These are phyloP conservation scores for Chaetodon trifasciatus DNA, from an alignment of 2,797 vertebrate species.

Conservation along the genomic window DNA sequence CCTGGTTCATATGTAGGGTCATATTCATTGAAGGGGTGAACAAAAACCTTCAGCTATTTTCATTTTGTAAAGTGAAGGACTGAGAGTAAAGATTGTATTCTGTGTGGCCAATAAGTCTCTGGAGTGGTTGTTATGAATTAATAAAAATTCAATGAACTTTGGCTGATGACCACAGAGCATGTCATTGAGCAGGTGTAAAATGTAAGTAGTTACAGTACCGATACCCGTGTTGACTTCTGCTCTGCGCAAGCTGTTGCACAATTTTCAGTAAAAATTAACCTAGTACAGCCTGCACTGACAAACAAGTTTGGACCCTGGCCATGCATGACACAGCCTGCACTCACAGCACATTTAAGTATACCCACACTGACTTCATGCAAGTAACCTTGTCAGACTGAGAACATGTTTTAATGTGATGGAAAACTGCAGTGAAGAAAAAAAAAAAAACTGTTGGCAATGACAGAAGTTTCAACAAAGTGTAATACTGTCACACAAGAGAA, in stretches of 20 bases:
- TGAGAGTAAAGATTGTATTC: background rate
- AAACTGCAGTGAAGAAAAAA: background rate
- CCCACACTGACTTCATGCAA: background rate
- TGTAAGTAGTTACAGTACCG: background rate
- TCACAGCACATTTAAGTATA: background rate
- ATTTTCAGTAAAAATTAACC: conserved; percentile 62
- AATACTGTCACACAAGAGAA: background rate
- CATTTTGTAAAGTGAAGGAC: background rate
- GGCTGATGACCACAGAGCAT: background rate
- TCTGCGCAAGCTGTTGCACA: conserved; percentile 53
- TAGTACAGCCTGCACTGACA: conserved; percentile 26
- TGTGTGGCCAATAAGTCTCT: background rate
- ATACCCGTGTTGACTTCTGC: conserved; percentile 14
- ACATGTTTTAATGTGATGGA: background rate
- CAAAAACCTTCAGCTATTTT: background rate
- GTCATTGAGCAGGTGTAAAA: background rate
- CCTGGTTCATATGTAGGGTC: conserved; percentile 2
- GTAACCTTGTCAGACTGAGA: background rate
- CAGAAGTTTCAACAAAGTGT: background rate
- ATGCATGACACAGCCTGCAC: conserved; percentile 5
- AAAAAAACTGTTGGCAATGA: background rate
- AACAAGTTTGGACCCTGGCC: conserved; percentile 60
- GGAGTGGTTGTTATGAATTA: background rate
- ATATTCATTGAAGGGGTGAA: background rate
- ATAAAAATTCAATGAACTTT: background rate